Evolutionary conservation across 2,797 vertebrate species (phyloP).

Genomic region (Lepidocolaptes lacrymiger): DNA sequence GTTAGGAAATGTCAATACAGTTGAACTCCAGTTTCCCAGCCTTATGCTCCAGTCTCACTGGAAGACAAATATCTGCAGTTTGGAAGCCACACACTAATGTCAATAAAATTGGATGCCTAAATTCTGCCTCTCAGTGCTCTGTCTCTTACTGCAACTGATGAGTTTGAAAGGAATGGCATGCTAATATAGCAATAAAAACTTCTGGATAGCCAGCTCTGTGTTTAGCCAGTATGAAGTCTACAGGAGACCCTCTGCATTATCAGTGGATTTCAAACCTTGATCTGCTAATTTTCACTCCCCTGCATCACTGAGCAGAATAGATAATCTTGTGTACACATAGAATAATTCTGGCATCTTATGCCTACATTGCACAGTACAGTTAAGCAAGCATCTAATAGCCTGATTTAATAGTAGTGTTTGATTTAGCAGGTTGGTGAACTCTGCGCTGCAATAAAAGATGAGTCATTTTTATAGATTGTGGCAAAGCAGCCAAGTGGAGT

Average conservation of each 20-base stretch:
- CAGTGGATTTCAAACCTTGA: background rate
- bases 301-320: background rate
- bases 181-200: background rate
- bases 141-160: background rate
- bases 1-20: background rate
- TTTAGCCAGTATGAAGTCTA: background rate
- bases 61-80: background rate
- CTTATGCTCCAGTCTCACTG: background rate
- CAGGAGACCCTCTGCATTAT: background rate
- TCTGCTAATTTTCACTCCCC: background rate
- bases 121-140: background rate
- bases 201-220: background rate
- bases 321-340: background rate
- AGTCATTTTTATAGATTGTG: background rate
- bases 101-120: background rate
- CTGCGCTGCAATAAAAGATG: background rate
- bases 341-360: background rate
- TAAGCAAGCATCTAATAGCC: background rate
- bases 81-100: background rate
- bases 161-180: background rate
- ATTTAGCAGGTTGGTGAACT: background rate
- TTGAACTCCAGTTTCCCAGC: background rate
- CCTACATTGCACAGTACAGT: background rate
- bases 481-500: background rate
- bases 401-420: background rate